Conservation (phyloP, 2,113 vertebrate species). For the Hypomesus transpacificus region DNA sequence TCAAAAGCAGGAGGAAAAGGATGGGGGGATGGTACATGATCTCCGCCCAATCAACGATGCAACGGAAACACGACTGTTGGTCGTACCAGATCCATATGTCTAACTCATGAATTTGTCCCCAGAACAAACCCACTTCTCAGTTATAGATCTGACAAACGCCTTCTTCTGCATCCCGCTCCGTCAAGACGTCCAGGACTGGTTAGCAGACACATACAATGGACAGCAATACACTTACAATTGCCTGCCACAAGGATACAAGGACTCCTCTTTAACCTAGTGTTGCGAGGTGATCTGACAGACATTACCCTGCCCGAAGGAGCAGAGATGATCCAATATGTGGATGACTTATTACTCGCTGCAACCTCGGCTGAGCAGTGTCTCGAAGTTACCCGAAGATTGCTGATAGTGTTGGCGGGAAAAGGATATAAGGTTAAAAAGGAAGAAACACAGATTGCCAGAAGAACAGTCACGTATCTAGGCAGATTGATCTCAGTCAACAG, state of each 20-base stretch:
- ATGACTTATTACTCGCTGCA: background rate
- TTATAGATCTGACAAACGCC: background rate
- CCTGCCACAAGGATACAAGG: no score
- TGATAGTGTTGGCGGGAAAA: background rate
- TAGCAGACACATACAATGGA: background rate
- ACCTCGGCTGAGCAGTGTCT: background rate
- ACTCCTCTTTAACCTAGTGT: no score
- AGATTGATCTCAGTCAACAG: background rate
- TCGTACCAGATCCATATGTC: constrained; percentile 11
- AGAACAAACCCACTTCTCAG: background rate
- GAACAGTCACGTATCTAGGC: background rate
- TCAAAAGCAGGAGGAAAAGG: background rate
- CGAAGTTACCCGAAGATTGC: background rate
- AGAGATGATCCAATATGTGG: background rate
- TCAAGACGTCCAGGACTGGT: background rate
- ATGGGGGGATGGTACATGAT: constrained; percentile 8
- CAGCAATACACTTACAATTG: background rate
- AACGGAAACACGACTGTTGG: rapidly evolving
- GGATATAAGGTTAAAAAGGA: background rate
- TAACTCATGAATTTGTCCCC: background rate
- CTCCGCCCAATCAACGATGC: no score
- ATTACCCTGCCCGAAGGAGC: background rate
- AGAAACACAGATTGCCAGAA: background rate
- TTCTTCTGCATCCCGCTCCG: constrained; percentile 9
- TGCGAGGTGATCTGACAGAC: background rate